A percentile compares a stretch with the other conserved stretches of the same genome.
Conservation (phyloP, 64 coral and sea anemone genomes). For the Montipora efflorescens region DNA sequence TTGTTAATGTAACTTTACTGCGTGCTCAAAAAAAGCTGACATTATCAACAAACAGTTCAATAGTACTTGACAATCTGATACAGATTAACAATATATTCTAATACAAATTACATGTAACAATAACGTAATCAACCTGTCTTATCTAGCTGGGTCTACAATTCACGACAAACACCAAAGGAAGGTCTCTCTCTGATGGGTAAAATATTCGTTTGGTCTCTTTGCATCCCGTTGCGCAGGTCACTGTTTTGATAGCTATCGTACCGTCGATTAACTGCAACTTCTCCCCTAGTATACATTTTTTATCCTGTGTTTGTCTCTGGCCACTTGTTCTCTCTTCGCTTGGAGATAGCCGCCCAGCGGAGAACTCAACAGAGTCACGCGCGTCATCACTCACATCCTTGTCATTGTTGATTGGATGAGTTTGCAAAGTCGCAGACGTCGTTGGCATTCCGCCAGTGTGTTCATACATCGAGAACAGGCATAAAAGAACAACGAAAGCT, state of each 20-base stretch:
- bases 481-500: neutral
- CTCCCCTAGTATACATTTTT: neutral
- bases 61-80: no score
- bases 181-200: neutral
- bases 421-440: neutral
- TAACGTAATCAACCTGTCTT: neutral
- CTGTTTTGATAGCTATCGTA: neutral
- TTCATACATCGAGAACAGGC: neutral
- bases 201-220: neutral
- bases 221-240: neutral
- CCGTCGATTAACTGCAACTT: neutral
- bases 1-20: no score
- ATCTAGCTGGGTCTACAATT: neutral
- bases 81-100: no score
- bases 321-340: neutral
- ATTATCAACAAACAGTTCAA: no score
- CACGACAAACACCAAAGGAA: neutral
- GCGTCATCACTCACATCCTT: neutral
- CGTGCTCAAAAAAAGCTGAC: no score
- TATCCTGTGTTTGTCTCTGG: neutral
- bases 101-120: neutral
- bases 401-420: neutral
- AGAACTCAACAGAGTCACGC: neutral
- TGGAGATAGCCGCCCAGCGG: neutral
- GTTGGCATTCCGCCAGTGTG: neutral